Conservation (phyloP, 64 coral and sea anemone genomes). For the Orbicella faveolata region DNA sequence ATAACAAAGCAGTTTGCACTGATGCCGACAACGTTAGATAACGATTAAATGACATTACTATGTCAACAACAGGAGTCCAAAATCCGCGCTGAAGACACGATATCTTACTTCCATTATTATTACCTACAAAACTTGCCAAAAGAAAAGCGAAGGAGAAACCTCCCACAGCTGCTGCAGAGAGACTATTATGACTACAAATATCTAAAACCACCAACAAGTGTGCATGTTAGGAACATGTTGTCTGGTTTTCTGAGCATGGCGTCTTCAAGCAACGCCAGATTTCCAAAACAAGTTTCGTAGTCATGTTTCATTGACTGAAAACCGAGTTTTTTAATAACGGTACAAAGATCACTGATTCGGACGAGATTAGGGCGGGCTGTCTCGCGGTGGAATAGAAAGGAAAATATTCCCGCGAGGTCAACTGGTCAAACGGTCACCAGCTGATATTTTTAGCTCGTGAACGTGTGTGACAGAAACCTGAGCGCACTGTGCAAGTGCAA, state of each 20-base stretch:
- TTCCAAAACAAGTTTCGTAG: not conserved
- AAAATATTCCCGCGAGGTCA: not conserved
- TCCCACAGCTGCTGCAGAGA: not conserved
- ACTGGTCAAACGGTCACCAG: not conserved
- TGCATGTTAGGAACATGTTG: not conserved
- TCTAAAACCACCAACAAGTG: not conserved
- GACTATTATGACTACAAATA: not conserved
- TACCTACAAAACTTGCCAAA: not conserved
- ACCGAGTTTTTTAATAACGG: not conserved
- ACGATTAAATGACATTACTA: not conserved
- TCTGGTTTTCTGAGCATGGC: not conserved
- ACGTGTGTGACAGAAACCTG: not conserved
- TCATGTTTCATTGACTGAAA: not conserved
- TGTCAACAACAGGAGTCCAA: conserved; percentile 29
- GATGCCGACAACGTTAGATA: not conserved
- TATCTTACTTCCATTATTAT: not conserved
- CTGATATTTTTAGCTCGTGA: too few species aligned
- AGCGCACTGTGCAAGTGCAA: not conserved
- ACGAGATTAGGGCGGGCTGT: not conserved
- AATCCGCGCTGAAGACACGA: not conserved
- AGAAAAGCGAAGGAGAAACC: too few species aligned
- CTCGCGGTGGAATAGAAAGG: not conserved
- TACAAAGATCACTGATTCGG: not conserved
- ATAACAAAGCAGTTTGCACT: not conserved
- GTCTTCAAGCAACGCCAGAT: not conserved